Conservation (phyloP, 37 sponge, comb jelly and placozoan genomes). For the Chondrosia reniformis region DNA sequence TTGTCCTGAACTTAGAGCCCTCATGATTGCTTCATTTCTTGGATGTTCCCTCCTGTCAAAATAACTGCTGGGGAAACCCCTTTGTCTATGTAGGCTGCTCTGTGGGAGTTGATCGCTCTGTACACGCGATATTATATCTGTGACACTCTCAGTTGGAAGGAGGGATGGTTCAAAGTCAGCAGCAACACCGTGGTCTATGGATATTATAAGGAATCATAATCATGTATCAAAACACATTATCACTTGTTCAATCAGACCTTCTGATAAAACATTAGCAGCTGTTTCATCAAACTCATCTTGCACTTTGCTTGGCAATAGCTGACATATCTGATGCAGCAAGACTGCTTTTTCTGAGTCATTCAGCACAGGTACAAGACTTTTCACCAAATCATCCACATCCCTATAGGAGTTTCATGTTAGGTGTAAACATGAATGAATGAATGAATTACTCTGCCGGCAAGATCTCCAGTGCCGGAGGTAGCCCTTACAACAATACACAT, state of each 20-base stretch:
- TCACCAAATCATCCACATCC: slow-evolving; percentile 46
- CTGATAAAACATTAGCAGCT: slow-evolving; percentile 39
- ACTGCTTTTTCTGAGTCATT: slow-evolving; percentile 37
- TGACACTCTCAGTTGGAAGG: slow-evolving; percentile 5
- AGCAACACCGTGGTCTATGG: background rate
- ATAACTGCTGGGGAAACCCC: background rate
- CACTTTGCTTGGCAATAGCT: slow-evolving; percentile 65
- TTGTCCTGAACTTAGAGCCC: background rate
- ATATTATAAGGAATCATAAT: background rate
- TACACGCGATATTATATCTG: slow-evolving; percentile 26
- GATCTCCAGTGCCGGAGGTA: no score
- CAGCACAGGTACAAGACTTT: slow-evolving; percentile 36
- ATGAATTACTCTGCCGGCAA: no score
- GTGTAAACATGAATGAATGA: no score
- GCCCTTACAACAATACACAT: no score
- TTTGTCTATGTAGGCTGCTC: background rate
- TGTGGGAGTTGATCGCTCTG: slow-evolving; percentile 27
- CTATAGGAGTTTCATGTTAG: no score
- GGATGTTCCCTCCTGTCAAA: background rate
- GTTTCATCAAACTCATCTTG: slow-evolving; percentile 66
- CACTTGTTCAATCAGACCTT: background rate
- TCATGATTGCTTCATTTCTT: background rate
- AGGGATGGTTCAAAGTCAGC: background rate
- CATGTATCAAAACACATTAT: background rate
- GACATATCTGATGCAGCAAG: slow-evolving; percentile 78